phyloP scores from a whole-genome alignment of 2,113 vertebrate genomes.

The Zootoca vivipara region DNA sequence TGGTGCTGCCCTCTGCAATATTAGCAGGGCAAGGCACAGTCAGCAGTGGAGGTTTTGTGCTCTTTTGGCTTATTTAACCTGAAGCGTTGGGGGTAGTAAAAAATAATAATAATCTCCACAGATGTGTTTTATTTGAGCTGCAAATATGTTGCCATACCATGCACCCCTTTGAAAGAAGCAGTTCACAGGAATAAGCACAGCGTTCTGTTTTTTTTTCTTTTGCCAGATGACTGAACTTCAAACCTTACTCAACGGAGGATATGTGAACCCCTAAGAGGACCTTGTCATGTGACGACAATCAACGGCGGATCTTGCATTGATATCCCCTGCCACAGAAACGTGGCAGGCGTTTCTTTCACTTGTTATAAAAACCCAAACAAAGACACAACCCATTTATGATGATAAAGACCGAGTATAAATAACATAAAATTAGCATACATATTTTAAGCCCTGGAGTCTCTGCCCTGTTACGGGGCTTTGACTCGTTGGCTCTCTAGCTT shows the following conservation, averaged over 20 bases:
- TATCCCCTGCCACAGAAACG: slow-evolving; percentile 60
- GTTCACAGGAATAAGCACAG: slow-evolving; percentile 43
- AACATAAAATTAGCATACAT: slow-evolving; percentile 74
- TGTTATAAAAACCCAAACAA: slow-evolving; percentile 59
- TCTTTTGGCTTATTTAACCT: slow-evolving; percentile 50
- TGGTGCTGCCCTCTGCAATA: slow-evolving; percentile 66
- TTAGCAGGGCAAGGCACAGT: slow-evolving; percentile 69
- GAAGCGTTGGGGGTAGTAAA: slow-evolving; percentile 41
- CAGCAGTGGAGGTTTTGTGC: slow-evolving; percentile 70
- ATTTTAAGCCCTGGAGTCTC: slow-evolving; percentile 75
- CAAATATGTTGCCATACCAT: slow-evolving; percentile 54
- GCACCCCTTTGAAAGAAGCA: slow-evolving; percentile 53
- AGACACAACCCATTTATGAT: slow-evolving; percentile 67
- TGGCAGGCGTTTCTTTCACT: slow-evolving; percentile 70
- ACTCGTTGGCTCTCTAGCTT: slow-evolving; percentile 72
- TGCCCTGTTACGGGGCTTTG: slow-evolving; percentile 55
- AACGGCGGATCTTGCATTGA: slow-evolving; percentile 69
- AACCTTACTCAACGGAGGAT: slow-evolving; percentile 67
- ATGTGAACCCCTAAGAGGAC: slow-evolving; percentile 56
- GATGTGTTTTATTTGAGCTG: slow-evolving; percentile 59
- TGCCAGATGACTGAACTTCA: slow-evolving; percentile 54
- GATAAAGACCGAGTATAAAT: slow-evolving; percentile 80
- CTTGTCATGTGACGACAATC: slow-evolving; percentile 55
- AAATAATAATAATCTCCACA: slow-evolving; percentile 18
- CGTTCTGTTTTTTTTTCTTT: slow-evolving; percentile 40